Evolutionary conservation across 2,888 invertebrate genomes (phyloP).

Genomic region (Coecobrya sp.): DNA sequence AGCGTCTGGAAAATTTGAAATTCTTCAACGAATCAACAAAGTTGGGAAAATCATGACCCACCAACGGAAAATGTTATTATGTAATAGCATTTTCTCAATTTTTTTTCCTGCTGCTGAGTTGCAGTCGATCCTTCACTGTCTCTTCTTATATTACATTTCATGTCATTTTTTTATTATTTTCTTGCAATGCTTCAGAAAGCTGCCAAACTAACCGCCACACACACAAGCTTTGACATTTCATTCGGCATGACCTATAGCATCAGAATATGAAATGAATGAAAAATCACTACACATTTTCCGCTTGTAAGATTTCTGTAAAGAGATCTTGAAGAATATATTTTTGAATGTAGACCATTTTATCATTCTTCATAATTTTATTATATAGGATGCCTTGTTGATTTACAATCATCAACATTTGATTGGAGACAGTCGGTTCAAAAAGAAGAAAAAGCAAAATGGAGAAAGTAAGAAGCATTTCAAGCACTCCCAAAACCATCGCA

Average conservation of each 20-base stretch:
- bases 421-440: conserved; percentile 68
- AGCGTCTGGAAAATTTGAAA: conserved; percentile 18
- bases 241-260: not conserved
- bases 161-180: not conserved
- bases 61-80: conserved; percentile 25
- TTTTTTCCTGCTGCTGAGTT: not conserved
- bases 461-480: conserved; percentile 29
- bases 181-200: conserved; percentile 11
- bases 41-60: not conserved
- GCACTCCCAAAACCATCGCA: conserved; percentile 20
- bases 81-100: conserved; percentile 19
- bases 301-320: not conserved
- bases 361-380: conserved; percentile 9
- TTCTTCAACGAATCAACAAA: conserved; percentile 26
- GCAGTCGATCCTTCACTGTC: conserved; percentile 10
- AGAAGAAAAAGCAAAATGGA: conserved; percentile 49
- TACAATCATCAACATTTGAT: conserved; percentile 90
- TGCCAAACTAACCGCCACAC: not conserved
- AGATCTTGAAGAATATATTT: not conserved
- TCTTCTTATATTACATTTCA: not conserved
- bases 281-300: conserved; percentile 7
- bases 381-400: conserved; percentile 90
- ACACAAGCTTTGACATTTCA: not conserved
- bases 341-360: not conserved
- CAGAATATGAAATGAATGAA: conserved; percentile 21